These are phyloP conservation scores for Nyctalus aviator DNA, from an alignment of 2,797 vertebrate genomes.

Conservation along the genomic window DNA sequence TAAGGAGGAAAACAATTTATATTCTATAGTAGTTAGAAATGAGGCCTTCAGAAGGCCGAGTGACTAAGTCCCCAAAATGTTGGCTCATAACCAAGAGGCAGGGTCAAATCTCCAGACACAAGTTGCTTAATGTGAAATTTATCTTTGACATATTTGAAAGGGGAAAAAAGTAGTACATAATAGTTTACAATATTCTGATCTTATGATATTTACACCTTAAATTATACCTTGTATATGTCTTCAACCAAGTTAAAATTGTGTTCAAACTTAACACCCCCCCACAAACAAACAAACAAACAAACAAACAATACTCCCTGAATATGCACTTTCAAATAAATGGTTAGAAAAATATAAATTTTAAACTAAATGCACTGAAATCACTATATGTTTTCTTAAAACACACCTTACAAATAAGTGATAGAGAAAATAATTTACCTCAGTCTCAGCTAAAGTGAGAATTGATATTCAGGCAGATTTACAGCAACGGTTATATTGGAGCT, in stretches of 20 bases:
- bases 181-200: not conserved
- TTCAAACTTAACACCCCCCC: not conserved
- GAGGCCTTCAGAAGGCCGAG: not conserved
- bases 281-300: not conserved
- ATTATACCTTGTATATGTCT: constrained; percentile 50
- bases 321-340: not conserved
- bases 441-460: constrained; percentile 31
- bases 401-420: constrained; percentile 55
- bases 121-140: not conserved
- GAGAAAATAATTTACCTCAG: constrained; percentile 49
- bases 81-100: rapidly evolving
- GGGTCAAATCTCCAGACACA: not conserved
- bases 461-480: constrained; percentile 62
- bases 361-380: not conserved
- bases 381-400: constrained; percentile 50
- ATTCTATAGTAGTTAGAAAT: not conserved
- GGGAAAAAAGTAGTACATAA: rapidly evolving
- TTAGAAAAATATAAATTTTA: constrained; percentile 55
- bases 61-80: not conserved
- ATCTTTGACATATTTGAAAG: constrained; percentile 45
- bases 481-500: constrained; percentile 24
- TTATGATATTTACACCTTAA: not conserved
- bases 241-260: constrained; percentile 45
- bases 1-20: constrained; percentile 43
- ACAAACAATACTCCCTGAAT: not conserved